Evolutionary conservation across 2,888 invertebrate species (phyloP).

Genomic region (Crossocerus cetratus): DNA sequence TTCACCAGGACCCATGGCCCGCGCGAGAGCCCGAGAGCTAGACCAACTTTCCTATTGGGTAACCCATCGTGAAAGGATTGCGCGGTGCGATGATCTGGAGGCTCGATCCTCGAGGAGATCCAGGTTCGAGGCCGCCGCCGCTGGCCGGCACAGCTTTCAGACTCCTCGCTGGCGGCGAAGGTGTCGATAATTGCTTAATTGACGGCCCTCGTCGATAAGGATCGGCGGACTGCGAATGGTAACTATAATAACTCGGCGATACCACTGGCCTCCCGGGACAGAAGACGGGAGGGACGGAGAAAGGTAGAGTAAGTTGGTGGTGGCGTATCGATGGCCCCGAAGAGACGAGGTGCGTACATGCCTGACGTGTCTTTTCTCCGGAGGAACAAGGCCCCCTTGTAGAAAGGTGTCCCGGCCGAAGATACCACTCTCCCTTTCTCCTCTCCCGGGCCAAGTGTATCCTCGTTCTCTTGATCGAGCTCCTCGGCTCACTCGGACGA

Average conservation of each 20-base stretch:
- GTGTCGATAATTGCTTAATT: slow-evolving; percentile 67
- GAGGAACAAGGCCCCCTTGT: slow-evolving; percentile 67
- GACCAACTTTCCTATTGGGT: too few relatives aligned
- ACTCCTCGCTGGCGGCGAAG: slow-evolving; percentile 37
- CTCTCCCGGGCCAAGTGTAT: slow-evolving; percentile 17
- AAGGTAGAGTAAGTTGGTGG: slow-evolving; percentile 21
- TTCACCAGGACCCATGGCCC: too few relatives aligned
- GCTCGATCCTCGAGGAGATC: not conserved
- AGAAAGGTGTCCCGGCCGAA: slow-evolving; percentile 62
- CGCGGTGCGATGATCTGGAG: slow-evolving; percentile 15
- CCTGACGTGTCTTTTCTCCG: slow-evolving; percentile 68
- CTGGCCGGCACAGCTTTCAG: slow-evolving; percentile 38
- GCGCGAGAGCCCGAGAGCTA: too few relatives aligned
- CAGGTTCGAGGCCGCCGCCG: slow-evolving; percentile 38
- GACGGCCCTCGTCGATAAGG: slow-evolving; percentile 60
- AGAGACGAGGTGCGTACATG: slow-evolving; percentile 61
- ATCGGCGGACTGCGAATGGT: slow-evolving; percentile 53
- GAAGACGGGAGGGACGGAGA: slow-evolving; percentile 5
- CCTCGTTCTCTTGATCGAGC: slow-evolving; percentile 1
- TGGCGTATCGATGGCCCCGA: slow-evolving; percentile 59
- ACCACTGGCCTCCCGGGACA: not conserved
- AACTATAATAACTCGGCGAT: slow-evolving; percentile 56
- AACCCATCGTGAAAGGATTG: slow-evolving; percentile 5
- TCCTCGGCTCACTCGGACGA: slow-evolving; percentile 26
- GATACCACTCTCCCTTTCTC: slow-evolving; percentile 36